Percentiles rank a stretch among this genome's conserved stretches.
Evolutionary conservation across 2,113 vertebrate genomes (phyloP).

Genomic region (Sander lucioperca): DNA sequence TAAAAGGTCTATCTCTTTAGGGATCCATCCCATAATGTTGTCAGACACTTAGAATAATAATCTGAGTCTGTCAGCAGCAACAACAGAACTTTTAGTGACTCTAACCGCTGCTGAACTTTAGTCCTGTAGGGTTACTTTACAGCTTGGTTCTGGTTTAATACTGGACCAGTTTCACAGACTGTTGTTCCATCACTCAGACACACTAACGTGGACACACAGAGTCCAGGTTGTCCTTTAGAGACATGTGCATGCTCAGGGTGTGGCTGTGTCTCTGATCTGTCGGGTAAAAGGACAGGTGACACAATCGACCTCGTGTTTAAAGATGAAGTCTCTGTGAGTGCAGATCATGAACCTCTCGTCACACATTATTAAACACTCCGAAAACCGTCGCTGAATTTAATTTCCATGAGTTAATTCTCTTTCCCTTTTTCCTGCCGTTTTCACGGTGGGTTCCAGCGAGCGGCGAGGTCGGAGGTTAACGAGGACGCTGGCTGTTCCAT

Average conservation of each 20-base stretch:
- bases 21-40: too few species aligned
- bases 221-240: too few species aligned
- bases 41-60: too few species aligned
- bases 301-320: background rate
- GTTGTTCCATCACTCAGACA: too few species aligned
- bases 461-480: slow-evolving; percentile 60
- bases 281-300: background rate
- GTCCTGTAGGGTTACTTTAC: too few species aligned
- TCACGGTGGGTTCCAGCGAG: slow-evolving; percentile 24
- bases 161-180: too few species aligned
- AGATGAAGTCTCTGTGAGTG: slow-evolving; percentile 31
- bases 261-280: background rate
- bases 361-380: slow-evolving; percentile 53
- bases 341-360: slow-evolving; percentile 36
- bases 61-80: too few species aligned
- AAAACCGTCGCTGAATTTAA: slow-evolving; percentile 45
- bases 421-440: slow-evolving; percentile 36
- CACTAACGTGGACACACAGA: too few species aligned
- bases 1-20: too few species aligned
- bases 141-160: too few species aligned
- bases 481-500: slow-evolving; percentile 39
- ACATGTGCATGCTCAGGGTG: background rate
- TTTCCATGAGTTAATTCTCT: slow-evolving; percentile 59
- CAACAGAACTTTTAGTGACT: too few species aligned
- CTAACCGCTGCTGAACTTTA: too few species aligned